These are phyloP conservation scores for Tachina grossa DNA, from an alignment of 2,888 invertebrate genomes.

Conservation along the genomic window DNA sequence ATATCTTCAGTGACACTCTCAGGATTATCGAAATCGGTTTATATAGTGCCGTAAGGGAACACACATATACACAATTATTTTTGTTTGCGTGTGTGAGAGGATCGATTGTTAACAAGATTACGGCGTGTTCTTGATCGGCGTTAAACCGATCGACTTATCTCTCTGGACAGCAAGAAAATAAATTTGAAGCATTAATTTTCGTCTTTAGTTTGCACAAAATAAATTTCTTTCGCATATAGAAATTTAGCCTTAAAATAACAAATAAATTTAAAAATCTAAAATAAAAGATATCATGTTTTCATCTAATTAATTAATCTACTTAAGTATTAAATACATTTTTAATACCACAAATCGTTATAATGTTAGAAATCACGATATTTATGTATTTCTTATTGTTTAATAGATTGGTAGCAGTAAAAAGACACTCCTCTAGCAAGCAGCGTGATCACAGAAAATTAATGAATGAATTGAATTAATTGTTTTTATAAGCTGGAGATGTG, in stretches of 20 bases:
- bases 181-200: neutral
- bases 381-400: neutral
- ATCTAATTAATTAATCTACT: constrained; percentile 1
- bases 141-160: too few relatives aligned
- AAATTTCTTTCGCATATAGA: neutral
- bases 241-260: neutral
- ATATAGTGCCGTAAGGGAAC: too few relatives aligned
- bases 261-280: constrained; percentile 9
- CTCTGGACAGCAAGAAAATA: too few relatives aligned
- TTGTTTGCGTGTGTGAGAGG: too few relatives aligned
- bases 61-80: too few relatives aligned
- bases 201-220: neutral
- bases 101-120: too few relatives aligned
- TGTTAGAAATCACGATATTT: neutral
- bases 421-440: neutral
- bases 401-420: neutral
- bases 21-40: too few relatives aligned
- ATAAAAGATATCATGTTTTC: neutral
- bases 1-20: too few relatives aligned
- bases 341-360: constrained; percentile 3
- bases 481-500: neutral
- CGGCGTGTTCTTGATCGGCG: too few relatives aligned
- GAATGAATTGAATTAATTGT: constrained; percentile 28
- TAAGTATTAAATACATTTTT: neutral
- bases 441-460: constrained; percentile 2